Percentiles rank a stretch among this genome's conserved stretches.
Evolutionary conservation across 1,140 invertebrate species (phyloP).

Genomic region (Zaprionus davidi): DNA sequence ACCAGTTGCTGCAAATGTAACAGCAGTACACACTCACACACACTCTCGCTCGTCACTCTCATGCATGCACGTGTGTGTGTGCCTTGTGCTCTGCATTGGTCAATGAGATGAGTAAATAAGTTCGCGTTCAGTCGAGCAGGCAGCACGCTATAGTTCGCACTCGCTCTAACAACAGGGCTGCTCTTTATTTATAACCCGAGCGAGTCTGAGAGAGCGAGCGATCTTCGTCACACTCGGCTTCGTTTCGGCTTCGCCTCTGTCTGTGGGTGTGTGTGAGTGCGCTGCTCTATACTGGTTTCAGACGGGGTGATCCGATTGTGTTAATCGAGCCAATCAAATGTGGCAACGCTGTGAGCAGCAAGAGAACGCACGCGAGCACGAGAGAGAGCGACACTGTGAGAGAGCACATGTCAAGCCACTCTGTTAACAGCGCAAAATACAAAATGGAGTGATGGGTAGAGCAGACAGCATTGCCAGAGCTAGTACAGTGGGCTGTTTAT

Average conservation of each 20-base stretch:
- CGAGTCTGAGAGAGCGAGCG: conserved; percentile 40
- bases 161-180: conserved; percentile 51
- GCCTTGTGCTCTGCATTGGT: conserved; percentile 82
- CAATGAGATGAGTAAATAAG: conserved; percentile 78
- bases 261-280: conserved; percentile 43
- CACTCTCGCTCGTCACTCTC: conserved; percentile 22
- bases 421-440: conserved; percentile 44
- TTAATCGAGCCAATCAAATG: conserved; percentile 84
- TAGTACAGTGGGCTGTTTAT: not conserved
- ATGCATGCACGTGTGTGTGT: conserved; percentile 30
- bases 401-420: not conserved
- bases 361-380: not conserved
- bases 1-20: conserved; percentile 49
- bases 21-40: conserved; percentile 26
- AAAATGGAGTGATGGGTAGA: conserved; percentile 66
- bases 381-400: conserved; percentile 9
- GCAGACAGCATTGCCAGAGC: not conserved
- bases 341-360: conserved; percentile 60
- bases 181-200: conserved; percentile 68
- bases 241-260: conserved; percentile 4
- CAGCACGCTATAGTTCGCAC: conserved; percentile 53
- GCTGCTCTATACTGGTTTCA: conserved; percentile 68
- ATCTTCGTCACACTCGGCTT: conserved; percentile 21
- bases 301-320: conserved; percentile 83
- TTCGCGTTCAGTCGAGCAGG: conserved; percentile 53